Conservation (phyloP, 2,888 invertebrate genomes). For the Scaptomyza flava region DNA sequence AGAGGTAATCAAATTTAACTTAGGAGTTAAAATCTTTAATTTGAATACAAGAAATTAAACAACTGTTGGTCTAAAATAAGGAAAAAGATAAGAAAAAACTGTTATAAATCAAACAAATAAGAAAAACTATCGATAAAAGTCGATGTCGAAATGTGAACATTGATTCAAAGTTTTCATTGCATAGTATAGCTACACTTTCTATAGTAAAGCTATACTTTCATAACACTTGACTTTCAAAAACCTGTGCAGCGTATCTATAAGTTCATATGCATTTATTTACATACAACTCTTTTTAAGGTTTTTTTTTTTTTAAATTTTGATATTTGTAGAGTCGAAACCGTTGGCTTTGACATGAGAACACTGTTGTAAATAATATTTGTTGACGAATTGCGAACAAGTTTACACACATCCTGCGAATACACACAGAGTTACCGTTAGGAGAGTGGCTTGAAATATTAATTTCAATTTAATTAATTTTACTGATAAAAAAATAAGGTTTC, state of each 20-base stretch:
- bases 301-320: conserved; percentile 14
- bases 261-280: conserved; percentile 15
- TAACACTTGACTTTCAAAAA: too few relatives aligned
- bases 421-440: conserved; percentile 19
- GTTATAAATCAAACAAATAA: too few relatives aligned
- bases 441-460: conserved; percentile 31
- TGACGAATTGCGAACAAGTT: neutral
- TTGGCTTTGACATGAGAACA: conserved; percentile 52
- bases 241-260: conserved; percentile 34
- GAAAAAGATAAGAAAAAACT: too few relatives aligned
- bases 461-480: conserved; percentile 63
- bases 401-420: conserved; percentile 16
- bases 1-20: too few relatives aligned
- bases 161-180: too few relatives aligned
- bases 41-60: too few relatives aligned
- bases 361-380: conserved; percentile 45
- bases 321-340: conserved; percentile 55
- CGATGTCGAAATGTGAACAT: too few relatives aligned
- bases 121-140: neutral
- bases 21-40: too few relatives aligned
- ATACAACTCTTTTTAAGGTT: conserved; percentile 21
- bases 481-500: neutral
- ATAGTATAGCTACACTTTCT: too few relatives aligned
- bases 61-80: too few relatives aligned
- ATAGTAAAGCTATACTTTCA: too few relatives aligned